Evolutionary conservation across 1,140 invertebrate genomes (phyloP).

Genomic region (Drepana arcuata): DNA sequence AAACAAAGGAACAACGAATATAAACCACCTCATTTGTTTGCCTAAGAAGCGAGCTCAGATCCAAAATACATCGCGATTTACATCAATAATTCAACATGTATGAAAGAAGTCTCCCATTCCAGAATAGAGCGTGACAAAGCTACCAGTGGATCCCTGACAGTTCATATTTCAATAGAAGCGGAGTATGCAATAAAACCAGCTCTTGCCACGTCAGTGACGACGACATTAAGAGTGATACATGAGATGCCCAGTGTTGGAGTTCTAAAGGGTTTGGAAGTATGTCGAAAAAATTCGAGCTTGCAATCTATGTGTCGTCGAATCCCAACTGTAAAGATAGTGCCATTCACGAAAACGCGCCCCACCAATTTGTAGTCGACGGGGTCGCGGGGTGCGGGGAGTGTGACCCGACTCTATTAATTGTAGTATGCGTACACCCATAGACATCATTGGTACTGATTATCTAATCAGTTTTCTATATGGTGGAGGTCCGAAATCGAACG

Average conservation of each 20-base stretch:
- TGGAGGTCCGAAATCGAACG: not conserved
- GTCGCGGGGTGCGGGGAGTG: not conserved
- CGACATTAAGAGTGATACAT: conserved; percentile 26
- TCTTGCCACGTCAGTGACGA: conserved; percentile 13
- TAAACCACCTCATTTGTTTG: no score
- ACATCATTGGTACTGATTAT: not conserved
- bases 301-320: not conserved
- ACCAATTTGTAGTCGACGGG: not conserved
- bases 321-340: not conserved
- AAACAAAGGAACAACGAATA: no score
- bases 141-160: conserved; percentile 16
- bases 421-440: not conserved
- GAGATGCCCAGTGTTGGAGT: conserved; percentile 41
- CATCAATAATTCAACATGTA: not conserved
- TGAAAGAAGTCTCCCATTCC: conserved; percentile 9
- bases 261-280: conserved; percentile 26
- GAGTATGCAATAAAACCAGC: conserved; percentile 26
- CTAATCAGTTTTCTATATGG: not conserved
- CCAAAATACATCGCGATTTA: not conserved
- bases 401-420: no score
- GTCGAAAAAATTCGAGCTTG: not conserved
- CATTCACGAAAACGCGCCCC: not conserved
- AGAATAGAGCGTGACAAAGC: conserved; percentile 30
- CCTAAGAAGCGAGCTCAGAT: not conserved
- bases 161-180: conserved; percentile 20